Evolutionary conservation across 2,113 vertebrate genomes (phyloP).

Genomic region (Osmerus eperlanus): DNA sequence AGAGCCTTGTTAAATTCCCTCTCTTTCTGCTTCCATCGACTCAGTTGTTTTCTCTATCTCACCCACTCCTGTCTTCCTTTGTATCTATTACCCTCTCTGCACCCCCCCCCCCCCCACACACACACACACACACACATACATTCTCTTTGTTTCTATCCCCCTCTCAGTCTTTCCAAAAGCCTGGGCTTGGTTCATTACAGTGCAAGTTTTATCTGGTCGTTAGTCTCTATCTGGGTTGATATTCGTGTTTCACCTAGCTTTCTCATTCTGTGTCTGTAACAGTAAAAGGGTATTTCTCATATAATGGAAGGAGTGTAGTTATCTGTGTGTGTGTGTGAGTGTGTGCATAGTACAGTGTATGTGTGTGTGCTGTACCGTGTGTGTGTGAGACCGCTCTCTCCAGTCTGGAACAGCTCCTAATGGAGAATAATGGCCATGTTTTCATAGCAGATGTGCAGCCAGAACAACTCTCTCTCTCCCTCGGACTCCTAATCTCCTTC

Average conservation of each 20-base stretch:
- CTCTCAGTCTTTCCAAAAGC: constrained; percentile 33
- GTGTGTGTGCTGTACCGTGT: background rate
- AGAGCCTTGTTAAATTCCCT: background rate
- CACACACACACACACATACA: constrained; percentile 9
- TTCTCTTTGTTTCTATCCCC: background rate
- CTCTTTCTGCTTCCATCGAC: background rate
- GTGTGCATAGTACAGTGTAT: background rate
- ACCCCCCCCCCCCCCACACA: background rate
- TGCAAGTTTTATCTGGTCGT: constrained; percentile 62
- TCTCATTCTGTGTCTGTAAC: constrained; percentile 41
- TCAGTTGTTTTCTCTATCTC: background rate
- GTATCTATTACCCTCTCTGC: background rate
- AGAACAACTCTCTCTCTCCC: constrained; percentile 39
- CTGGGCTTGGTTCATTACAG: constrained; percentile 41
- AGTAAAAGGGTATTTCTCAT: no score
- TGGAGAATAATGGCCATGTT: constrained; percentile 63
- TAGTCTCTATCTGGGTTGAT: constrained; percentile 64
- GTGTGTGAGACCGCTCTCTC: background rate
- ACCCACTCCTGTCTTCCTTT: background rate
- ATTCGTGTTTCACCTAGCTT: constrained; percentile 55
- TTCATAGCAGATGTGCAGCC: constrained; percentile 58
- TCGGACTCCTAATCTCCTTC: background rate
- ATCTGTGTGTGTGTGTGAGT: background rate
- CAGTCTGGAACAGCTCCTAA: constrained; percentile 50
- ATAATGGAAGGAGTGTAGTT: background rate